Conservation (phyloP, 2,113 vertebrate genomes). For the Poeciliopsis prolifica region DNA sequence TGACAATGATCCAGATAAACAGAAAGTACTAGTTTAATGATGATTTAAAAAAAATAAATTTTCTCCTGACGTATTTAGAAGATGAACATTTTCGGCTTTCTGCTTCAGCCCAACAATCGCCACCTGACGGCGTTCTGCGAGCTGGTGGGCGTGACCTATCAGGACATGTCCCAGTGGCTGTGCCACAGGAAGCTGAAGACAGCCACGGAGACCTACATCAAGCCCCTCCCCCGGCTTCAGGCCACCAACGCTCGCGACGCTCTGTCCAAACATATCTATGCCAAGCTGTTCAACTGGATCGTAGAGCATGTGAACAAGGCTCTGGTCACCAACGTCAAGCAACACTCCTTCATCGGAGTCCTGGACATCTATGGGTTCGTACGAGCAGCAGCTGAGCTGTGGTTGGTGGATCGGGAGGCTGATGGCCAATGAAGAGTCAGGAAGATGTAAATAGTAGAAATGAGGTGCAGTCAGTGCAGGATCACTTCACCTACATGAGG, state of each 20-base stretch:
- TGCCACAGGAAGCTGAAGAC: conserved; percentile 96
- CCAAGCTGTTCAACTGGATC: conserved; percentile 98
- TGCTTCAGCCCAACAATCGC: conserved; percentile 86
- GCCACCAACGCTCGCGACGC: conserved; percentile 95
- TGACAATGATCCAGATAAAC: too few species aligned
- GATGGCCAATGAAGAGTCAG: too few species aligned
- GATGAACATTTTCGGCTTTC: background rate
- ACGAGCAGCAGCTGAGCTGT: background rate
- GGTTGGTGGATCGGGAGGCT: background rate
- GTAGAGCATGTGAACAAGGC: conserved; percentile 95
- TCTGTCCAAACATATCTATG: conserved; percentile 96
- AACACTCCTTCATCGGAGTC: conserved; percentile 97
- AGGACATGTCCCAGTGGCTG: conserved; percentile 98
- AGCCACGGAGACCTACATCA: conserved; percentile 93
- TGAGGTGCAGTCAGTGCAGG: too few species aligned
- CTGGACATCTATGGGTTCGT: conserved; percentile 95
- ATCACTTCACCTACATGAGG: too few species aligned
- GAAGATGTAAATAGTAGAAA: too few species aligned
- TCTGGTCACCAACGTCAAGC: conserved; percentile 88
- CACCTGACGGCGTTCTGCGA: conserved; percentile 93
- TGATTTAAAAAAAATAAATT: background rate
- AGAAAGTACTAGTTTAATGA: background rate
- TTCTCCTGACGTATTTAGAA: background rate
- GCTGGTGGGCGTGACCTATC: conserved; percentile 92
- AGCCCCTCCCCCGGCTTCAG: conserved; percentile 91